Evolutionary conservation across 2,113 vertebrate genomes (phyloP).

Genomic region (Rutilus rutilus): DNA sequence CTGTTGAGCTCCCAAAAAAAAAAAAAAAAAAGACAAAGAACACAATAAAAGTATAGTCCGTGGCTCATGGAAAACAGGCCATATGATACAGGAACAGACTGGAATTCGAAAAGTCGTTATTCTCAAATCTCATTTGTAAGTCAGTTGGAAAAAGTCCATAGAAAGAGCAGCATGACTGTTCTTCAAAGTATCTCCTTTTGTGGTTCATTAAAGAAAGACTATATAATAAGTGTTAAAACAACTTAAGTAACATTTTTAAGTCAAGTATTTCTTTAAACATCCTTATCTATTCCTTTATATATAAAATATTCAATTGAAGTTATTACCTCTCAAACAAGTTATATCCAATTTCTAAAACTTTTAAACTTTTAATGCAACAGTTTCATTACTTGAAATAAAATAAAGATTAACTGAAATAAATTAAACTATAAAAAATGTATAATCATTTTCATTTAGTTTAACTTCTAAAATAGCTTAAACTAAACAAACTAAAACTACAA

Average conservation of each 20-base stretch:
- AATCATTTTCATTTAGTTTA: neutral
- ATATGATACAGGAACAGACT: neutral
- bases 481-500: neutral
- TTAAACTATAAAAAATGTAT: no score
- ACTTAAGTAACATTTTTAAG: no score
- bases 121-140: no score
- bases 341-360: no score
- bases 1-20: neutral
- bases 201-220: neutral
- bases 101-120: neutral
- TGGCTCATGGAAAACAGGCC: neutral
- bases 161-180: neutral
- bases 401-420: no score
- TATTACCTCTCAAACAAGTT: no score
- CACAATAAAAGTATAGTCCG: neutral
- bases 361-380: no score
- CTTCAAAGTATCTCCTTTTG: neutral
- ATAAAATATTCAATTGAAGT: no score
- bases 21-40: neutral
- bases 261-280: no score
- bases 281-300: no score
- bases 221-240: no score
- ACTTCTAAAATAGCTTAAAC: neutral
- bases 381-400: no score
- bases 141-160: neutral